These are phyloP conservation scores for Panulirus ornatus DNA, from an alignment of 1,140 invertebrate genomes.

Conservation along the genomic window DNA sequence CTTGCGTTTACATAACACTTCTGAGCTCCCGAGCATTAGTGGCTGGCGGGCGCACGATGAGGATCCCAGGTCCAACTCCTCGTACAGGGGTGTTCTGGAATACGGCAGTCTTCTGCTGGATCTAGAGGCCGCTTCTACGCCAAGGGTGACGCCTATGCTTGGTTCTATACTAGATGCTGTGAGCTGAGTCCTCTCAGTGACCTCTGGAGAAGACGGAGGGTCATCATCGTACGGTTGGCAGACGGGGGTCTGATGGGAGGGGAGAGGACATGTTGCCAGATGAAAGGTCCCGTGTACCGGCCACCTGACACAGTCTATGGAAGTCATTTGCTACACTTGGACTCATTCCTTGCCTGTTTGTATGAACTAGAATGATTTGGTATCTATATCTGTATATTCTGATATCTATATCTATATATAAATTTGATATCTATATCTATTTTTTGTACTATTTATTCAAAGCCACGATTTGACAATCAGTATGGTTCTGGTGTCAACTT, in stretches of 20 bases:
- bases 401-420: too few species aligned
- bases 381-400: too few species aligned
- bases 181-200: conserved; percentile 47
- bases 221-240: conserved; percentile 40
- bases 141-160: conserved; percentile 16
- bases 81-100: conserved; percentile 21
- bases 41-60: conserved; percentile 23
- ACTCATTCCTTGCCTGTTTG: too few species aligned
- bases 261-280: conserved; percentile 10
- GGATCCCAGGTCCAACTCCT: not conserved
- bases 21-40: conserved; percentile 27
- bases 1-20: conserved; percentile 34
- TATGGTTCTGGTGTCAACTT: too few species aligned
- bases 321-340: not conserved
- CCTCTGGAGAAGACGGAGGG: conserved; percentile 38
- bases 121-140: conserved; percentile 16
- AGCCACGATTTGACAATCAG: too few species aligned
- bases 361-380: too few species aligned
- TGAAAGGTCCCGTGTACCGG: conserved; percentile 27
- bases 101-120: conserved; percentile 25
- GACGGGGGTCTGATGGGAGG: conserved; percentile 40
- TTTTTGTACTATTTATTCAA: too few species aligned
- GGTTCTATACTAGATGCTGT: conserved; percentile 39
- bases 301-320: conserved; percentile 1
- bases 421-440: too few species aligned